A percentile compares a stretch with the other conserved stretches of the same genome.
phyloP scores from a whole-genome alignment of 2,797 vertebrate genomes.

The Momotus momota region DNA sequence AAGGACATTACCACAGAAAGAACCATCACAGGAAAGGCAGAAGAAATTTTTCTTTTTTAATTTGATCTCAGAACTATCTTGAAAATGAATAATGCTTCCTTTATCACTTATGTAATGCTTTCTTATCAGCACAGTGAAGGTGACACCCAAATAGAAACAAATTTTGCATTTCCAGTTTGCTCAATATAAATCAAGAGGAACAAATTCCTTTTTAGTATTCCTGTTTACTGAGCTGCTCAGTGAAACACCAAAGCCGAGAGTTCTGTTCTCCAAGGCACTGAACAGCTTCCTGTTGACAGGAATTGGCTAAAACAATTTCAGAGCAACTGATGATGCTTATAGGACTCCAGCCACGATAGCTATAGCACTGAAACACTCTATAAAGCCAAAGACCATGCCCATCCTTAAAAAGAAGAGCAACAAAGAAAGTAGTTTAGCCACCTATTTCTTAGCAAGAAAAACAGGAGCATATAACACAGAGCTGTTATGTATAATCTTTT shows the following conservation, averaged over 20 bases:
- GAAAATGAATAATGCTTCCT: not conserved
- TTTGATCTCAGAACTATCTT: not conserved
- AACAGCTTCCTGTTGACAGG: not conserved
- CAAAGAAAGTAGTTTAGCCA: not conserved
- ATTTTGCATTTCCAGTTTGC: not conserved
- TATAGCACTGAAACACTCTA: not conserved
- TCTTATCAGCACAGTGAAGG: not conserved
- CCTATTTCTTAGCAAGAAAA: not conserved
- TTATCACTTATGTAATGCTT: not conserved
- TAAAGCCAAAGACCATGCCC: not conserved
- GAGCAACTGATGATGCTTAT: not conserved
- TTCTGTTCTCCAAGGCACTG: not conserved
- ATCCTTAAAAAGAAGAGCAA: not conserved
- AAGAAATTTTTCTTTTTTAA: slow-evolving; percentile 8
- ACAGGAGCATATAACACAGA: not conserved
- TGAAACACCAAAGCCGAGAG: not conserved
- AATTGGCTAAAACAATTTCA: not conserved
- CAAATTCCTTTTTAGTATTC: not conserved
- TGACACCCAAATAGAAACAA: not conserved
- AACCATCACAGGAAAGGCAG: not conserved
- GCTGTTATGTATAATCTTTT: not conserved
- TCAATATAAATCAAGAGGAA: not conserved
- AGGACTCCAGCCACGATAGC: not conserved
- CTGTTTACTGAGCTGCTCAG: not conserved
- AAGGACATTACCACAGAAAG: not conserved